phyloP scores from a whole-genome alignment of 2,113 vertebrate species.

The Nettapus auritus region DNA sequence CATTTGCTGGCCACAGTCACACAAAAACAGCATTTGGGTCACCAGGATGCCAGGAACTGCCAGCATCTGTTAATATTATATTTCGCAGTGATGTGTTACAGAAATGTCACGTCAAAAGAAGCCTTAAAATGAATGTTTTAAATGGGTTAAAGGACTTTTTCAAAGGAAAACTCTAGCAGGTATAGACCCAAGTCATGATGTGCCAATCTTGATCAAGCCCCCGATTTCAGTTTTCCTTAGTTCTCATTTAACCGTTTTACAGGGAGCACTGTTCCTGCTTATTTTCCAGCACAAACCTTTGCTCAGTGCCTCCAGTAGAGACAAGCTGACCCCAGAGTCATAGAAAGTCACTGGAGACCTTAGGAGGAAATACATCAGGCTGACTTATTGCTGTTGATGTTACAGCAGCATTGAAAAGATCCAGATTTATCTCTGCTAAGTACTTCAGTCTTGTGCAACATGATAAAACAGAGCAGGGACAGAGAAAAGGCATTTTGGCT shows the following conservation, averaged over 20 bases:
- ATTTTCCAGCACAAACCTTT: background rate
- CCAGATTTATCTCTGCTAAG: background rate
- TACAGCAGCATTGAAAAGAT: background rate
- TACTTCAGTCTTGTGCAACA: background rate
- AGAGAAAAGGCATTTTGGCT: background rate
- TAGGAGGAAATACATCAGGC: background rate
- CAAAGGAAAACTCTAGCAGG: background rate
- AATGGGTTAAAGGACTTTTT: background rate
- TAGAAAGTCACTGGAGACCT: background rate
- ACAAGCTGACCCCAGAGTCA: background rate
- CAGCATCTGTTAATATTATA: background rate
- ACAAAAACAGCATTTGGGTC: background rate
- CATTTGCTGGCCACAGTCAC: background rate
- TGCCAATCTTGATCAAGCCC: background rate
- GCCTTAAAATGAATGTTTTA: background rate
- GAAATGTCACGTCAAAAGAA: conserved; percentile 9
- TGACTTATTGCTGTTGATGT: background rate
- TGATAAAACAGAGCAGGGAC: background rate
- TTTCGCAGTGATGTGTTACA: background rate
- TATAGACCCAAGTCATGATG: background rate
- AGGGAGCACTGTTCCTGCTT: background rate
- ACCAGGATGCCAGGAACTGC: background rate
- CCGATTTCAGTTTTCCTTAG: background rate
- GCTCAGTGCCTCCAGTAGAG: background rate
- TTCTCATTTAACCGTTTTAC: background rate